Base-by-base conservation (phyloP, 2,797 vertebrate species). In the Schizopygopsis malacanthus region DNA sequence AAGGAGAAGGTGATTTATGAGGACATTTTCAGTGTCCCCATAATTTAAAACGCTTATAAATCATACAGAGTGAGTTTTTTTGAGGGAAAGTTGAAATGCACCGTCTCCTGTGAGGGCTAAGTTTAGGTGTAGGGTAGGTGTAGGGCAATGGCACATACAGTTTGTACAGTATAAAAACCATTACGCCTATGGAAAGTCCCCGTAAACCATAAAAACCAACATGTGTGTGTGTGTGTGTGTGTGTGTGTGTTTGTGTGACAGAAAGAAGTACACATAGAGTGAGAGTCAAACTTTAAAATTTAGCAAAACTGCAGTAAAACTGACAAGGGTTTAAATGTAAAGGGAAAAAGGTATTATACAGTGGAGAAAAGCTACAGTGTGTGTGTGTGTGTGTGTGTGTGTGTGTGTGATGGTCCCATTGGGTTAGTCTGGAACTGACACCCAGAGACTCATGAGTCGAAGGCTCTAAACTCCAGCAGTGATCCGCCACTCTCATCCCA, bases 291-390 rank as follows among this genome's bases (percentile, higher is more conserved):
- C 81, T 75, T 83, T 0, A 63, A 39, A 84, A 77, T 65, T 77
- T 28, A 47, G 73, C 72, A 54, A 50, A 80, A 47, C 72, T 83
- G 83, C 71, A 71, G 45, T 77, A 63, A 72, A 87, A 73, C 61
- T 84, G 73, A 80, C 76, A 76, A 70, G 77, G 65, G 83, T 82
- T 86, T 88, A 87, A 84, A 69, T 25, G 43, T 45, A 52, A 47
- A 69, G 41, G 79, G 86, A 88, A 83, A 75, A 81, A 88, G 75
- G 56, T 81, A 15, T 72, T 83, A 79, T 79, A 77, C 70, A 77
- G 59, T 73, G 43, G 67, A 52, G 54, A 43, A 28, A 76, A 65
- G 43, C 75, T 20, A 10, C 15, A 20, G 70, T 81, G 56, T 41
- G 33, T 72, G 67, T 83, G 65, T 50, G 37, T 10, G 43, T 43